Evolutionary conservation across 2,888 invertebrate species (phyloP).

Genomic region (Amphipyra berbera): DNA sequence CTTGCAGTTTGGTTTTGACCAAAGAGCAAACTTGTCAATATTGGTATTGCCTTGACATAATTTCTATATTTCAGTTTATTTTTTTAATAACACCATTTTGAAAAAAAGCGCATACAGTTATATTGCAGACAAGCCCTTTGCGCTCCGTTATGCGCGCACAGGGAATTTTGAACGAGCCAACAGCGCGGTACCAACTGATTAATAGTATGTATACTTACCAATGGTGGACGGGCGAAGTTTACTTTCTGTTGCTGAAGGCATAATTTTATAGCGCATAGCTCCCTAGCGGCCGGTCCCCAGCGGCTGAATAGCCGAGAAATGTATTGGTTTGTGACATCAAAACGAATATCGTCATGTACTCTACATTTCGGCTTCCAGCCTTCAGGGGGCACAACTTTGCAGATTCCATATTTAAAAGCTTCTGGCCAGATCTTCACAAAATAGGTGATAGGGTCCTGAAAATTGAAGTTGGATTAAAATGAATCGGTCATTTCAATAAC

Average conservation of each 20-base stretch:
- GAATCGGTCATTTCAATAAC: no score
- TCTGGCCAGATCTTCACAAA: slow-evolving; percentile 94
- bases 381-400: slow-evolving; percentile 95
- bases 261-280: slow-evolving; percentile 95
- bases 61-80: no score
- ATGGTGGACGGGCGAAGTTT: slow-evolving; percentile 93
- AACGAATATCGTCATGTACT: slow-evolving; percentile 95
- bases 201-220: slow-evolving; percentile 88
- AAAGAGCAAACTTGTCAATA: no score
- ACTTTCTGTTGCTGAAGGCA: slow-evolving; percentile 94
- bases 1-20: no score
- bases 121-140: no score
- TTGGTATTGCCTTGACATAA: no score
- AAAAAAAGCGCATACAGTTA: no score
- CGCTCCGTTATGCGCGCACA: no score
- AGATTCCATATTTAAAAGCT: slow-evolving; percentile 95
- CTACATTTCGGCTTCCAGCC: slow-evolving; percentile 94
- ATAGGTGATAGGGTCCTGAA: slow-evolving; percentile 94
- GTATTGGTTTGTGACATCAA: slow-evolving; percentile 97
- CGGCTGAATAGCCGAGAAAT: slow-evolving; percentile 96
- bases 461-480: background rate
- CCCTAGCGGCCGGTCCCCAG: slow-evolving; percentile 96
- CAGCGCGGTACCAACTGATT: no score
- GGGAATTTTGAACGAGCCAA: no score
- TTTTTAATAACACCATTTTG: no score